Base-by-base conservation (phyloP, 2,888 invertebrate species). In the Xylota sylvarum region DNA sequence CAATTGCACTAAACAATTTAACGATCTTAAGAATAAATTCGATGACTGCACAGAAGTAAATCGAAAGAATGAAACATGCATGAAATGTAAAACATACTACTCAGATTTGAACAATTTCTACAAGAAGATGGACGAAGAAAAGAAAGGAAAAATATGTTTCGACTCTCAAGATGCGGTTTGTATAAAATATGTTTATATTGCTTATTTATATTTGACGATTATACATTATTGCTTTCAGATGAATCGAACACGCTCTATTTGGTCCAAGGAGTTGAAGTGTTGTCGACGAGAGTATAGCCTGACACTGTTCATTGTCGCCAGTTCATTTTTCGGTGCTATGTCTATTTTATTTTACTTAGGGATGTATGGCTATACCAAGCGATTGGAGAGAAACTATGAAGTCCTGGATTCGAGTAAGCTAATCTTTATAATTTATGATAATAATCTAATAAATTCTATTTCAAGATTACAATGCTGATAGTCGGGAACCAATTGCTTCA, bases 241-340 rank as follows among this genome's bases (percentile, higher is more conserved):
- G 92, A 92, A 92, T 76, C 89, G 89, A 32, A 91, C 92, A 0
- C 90, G 92, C 1, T 80, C 86, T 0, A 32, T 43, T 0, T 92
- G 92, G 92, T 92, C 92, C 0, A 91, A 89, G 56, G 89, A 89
- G 2, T 78, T 90, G 0, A 89, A 90, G 0, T 92, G 92, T 62
- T 92, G 91, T 35, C 89, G 89, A 17, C 90, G 92, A 0, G 89
- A 90, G 23, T 89, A 88, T 10, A 88, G 88, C 27, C 72, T 90
- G 40, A 79, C 69, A 0, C 43, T 89, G 0, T 92, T 91, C 69
- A 14, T 90, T 0, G 50, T 88, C 12, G 88, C 88, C 30, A 89
- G 89, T 5, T 52, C 56, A 4, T 58, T 90, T 4, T 87, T 89
- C 5, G 88, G 85, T 0, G 56, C 88, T 4, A n/a, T 92, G 6